These are phyloP conservation scores for Psittacara wagleri DNA, from an alignment of 2,113 vertebrate species.

Conservation along the genomic window DNA sequence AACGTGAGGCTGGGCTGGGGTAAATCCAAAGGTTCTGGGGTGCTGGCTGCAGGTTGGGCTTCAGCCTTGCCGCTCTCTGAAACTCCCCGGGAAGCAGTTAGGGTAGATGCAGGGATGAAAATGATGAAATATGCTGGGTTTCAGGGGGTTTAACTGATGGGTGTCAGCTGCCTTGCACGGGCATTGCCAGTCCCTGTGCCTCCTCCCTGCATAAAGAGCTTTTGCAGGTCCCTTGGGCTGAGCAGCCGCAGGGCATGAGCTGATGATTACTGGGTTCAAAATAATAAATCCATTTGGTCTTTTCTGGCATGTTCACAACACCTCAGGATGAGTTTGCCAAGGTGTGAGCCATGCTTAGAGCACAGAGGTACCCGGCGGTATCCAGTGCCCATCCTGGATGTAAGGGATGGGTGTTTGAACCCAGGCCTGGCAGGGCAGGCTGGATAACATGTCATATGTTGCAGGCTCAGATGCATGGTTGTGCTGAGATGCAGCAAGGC, in stretches of 20 bases:
- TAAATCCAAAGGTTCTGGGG: not conserved
- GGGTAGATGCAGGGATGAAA: not conserved
- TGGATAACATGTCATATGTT: accelerated
- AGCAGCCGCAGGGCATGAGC: not conserved
- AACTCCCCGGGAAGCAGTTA: not conserved
- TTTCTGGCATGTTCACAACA: not conserved
- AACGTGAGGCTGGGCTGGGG: not conserved
- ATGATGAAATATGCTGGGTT: not conserved
- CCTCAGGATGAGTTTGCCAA: not conserved
- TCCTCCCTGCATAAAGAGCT: not conserved
- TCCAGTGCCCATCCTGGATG: accelerated
- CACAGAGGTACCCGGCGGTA: no score
- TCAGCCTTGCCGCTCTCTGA: not conserved
- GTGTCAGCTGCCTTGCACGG: not conserved
- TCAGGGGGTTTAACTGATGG: not conserved
- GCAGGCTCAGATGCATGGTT: not conserved
- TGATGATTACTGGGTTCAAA: not conserved
- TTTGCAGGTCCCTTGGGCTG: not conserved
- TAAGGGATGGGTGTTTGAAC: not conserved
- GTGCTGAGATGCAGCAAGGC: not conserved
- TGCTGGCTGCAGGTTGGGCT: not conserved
- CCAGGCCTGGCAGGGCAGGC: not conserved
- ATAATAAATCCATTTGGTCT: not conserved
- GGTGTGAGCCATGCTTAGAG: not conserved
- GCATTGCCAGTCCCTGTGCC: not conserved